Percentiles rank a stretch among this genome's conserved stretches.
These are phyloP conservation scores for Gambusia holbrooki DNA, from an alignment of 2,113 vertebrate genomes.

Conservation along the genomic window DNA sequence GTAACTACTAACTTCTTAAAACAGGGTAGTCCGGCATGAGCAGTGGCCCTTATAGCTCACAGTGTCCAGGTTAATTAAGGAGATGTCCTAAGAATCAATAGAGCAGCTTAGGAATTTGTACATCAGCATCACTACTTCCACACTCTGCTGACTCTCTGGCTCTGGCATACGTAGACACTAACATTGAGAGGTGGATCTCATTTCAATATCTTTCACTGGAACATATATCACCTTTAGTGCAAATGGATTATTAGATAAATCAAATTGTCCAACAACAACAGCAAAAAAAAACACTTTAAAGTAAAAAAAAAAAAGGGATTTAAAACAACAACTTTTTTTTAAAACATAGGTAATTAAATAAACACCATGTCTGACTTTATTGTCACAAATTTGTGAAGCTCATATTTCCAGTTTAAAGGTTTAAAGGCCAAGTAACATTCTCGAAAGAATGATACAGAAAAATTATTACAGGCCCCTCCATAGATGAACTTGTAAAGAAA, in stretches of 20 bases:
- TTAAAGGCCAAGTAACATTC: too few relatives aligned
- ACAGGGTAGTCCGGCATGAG: not conserved
- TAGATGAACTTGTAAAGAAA: too few relatives aligned
- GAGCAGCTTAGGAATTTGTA: conserved; percentile 33
- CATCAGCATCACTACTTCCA: conserved; percentile 31
- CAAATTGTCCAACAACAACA: too few relatives aligned
- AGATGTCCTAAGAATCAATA: conserved; percentile 55
- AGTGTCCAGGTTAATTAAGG: conserved; percentile 46
- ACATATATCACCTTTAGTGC: not conserved
- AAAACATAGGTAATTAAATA: too few relatives aligned
- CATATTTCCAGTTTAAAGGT: too few relatives aligned
- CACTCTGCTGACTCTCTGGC: conserved; percentile 32
- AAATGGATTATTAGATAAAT: not conserved
- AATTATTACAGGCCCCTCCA: too few relatives aligned
- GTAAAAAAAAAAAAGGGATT: too few relatives aligned
- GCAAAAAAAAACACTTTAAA: too few relatives aligned
- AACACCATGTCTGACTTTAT: too few relatives aligned
- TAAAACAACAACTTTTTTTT: too few relatives aligned
- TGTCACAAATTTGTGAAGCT: too few relatives aligned
- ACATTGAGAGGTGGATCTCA: conserved; percentile 1
- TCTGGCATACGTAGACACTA: not conserved
- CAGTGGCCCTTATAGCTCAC: not conserved
- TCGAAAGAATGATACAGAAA: too few relatives aligned
- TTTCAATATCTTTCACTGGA: conserved; percentile 7
- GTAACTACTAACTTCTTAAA: not conserved